These are phyloP conservation scores for Euschistus heros DNA, from an alignment of 1,140 invertebrate genomes.

Conservation along the genomic window DNA sequence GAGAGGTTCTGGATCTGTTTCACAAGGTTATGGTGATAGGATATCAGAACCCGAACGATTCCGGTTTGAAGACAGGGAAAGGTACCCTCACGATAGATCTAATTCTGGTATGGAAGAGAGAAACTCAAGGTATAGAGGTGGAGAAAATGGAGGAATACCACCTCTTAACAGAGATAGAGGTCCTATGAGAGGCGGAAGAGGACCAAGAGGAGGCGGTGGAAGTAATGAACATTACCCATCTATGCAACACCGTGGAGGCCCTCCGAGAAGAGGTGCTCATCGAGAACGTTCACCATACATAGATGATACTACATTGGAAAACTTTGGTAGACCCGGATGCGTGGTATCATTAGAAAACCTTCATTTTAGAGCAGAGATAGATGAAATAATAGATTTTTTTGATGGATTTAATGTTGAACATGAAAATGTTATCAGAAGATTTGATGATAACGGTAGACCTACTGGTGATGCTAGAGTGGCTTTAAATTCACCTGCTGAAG, in stretches of 20 bases:
- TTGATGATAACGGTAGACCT: constrained; percentile 70
- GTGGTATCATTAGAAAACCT: constrained; percentile 75
- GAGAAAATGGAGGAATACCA: constrained; percentile 27
- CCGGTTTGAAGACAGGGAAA: background rate
- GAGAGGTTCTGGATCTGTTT: background rate
- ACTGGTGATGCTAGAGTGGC: constrained; percentile 82
- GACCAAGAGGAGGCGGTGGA: constrained; percentile 12
- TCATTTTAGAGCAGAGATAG: constrained; percentile 69
- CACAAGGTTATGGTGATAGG: background rate
- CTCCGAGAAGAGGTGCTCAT: constrained; percentile 16
- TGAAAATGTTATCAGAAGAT: constrained; percentile 68
- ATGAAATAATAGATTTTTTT: constrained; percentile 82
- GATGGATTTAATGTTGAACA: constrained; percentile 57
- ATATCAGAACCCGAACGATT: background rate
- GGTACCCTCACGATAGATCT: background rate
- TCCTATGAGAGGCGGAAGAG: constrained; percentile 22
- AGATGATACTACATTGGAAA: constrained; percentile 37
- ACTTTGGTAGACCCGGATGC: constrained; percentile 67
- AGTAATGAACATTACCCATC: background rate
- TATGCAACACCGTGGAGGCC: background rate
- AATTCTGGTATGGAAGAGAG: background rate
- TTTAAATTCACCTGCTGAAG: constrained; percentile 63
- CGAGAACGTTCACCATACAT: constrained; percentile 16
- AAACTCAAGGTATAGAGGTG: background rate
- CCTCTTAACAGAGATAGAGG: constrained; percentile 31